Evolutionary conservation across 92 coral and sea anemone species (phyloP).

Genomic region (Bergia sp.): DNA sequence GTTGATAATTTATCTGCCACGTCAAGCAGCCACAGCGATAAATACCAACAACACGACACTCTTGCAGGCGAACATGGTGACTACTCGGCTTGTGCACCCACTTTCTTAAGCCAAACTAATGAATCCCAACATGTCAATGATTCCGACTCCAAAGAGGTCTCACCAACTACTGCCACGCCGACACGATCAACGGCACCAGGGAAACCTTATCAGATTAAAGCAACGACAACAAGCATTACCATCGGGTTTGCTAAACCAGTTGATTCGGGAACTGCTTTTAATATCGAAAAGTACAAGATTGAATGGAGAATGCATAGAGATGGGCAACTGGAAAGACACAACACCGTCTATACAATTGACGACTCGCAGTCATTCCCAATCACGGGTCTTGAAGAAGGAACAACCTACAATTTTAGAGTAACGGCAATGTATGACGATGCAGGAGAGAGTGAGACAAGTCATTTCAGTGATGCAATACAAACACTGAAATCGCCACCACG

Average conservation of each 20-base stretch:
- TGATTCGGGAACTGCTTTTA: slow-evolving; percentile 21
- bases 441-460: slow-evolving; percentile 48
- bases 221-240: slow-evolving; percentile 38
- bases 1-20: not conserved
- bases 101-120: not conserved
- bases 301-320: slow-evolving; percentile 43
- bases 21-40: not conserved
- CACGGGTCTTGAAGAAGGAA: slow-evolving; percentile 40
- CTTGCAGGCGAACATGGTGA: not conserved
- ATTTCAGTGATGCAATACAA: slow-evolving; percentile 41
- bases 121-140: not conserved
- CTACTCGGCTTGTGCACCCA: not conserved
- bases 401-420: slow-evolving; percentile 46
- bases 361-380: slow-evolving; percentile 36
- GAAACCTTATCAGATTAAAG: slow-evolving; percentile 7
- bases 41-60: not conserved
- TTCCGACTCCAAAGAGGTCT: not conserved
- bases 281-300: slow-evolving; percentile 51
- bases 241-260: slow-evolving; percentile 42
- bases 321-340: slow-evolving; percentile 18
- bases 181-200: slow-evolving; percentile 37
- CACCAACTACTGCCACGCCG: slow-evolving; percentile 35
- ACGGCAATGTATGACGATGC: slow-evolving; percentile 49
- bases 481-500: slow-evolving; percentile 11
- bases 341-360: slow-evolving; percentile 31